Evolutionary conservation across 1,140 invertebrate genomes (phyloP).

Genomic region (Bombyx mori): DNA sequence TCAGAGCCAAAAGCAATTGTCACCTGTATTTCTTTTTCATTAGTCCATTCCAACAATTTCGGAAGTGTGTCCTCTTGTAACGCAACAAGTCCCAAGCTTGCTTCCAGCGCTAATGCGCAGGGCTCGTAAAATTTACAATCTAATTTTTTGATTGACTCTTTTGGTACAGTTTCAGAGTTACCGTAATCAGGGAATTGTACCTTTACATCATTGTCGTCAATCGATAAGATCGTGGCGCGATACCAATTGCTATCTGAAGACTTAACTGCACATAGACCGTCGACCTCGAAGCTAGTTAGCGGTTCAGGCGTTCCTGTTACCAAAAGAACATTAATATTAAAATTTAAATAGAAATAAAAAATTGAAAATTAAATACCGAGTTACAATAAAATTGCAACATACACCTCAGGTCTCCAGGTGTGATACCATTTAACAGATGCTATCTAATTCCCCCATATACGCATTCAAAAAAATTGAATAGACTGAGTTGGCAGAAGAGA

Average conservation of each 20-base stretch:
- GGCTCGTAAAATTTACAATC: constrained; percentile 71
- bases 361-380: not conserved
- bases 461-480: no score
- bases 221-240: constrained; percentile 72
- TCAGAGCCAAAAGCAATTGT: constrained; percentile 48
- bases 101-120: constrained; percentile 70
- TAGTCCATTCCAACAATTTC: constrained; percentile 52
- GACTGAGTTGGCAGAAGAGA: no score
- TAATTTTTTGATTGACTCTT: constrained; percentile 65
- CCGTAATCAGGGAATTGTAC: constrained; percentile 85
- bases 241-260: constrained; percentile 79
- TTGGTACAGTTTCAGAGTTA: constrained; percentile 75
- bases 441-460: no score
- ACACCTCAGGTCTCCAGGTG: no score
- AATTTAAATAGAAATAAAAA: constrained; percentile 10
- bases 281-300: constrained; percentile 41
- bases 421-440: no score
- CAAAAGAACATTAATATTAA: constrained; percentile 1
- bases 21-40: constrained; percentile 53
- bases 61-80: constrained; percentile 35
- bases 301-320: constrained; percentile 43
- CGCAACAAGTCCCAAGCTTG: constrained; percentile 48
- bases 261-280: constrained; percentile 73
- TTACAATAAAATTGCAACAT: no score
- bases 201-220: constrained; percentile 61